Percentiles rank a stretch among this genome's conserved stretches.
These are phyloP conservation scores for Tetragnatha versicolor DNA, from an alignment of 1,140 invertebrate species.

Conservation along the genomic window DNA sequence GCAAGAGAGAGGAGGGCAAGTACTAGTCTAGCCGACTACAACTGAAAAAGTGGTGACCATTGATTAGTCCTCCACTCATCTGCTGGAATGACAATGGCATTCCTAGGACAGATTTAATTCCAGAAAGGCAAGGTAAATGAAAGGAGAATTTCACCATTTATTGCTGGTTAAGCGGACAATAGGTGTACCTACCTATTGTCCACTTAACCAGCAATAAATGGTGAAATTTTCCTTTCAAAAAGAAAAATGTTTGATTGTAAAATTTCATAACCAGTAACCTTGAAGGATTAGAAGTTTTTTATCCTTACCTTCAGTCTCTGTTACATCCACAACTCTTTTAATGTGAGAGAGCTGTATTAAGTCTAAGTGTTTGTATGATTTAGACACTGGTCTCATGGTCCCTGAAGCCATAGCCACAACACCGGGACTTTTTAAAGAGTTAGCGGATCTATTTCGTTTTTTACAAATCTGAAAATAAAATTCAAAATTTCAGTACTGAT, in stretches of 20 bases:
- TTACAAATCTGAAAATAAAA: conserved; percentile 71
- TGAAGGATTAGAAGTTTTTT: not conserved
- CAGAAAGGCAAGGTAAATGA: no score
- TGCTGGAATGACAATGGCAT: no score
- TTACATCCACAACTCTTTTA: conserved; percentile 88
- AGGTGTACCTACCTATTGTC: no score
- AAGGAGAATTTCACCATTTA: no score
- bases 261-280: no score
- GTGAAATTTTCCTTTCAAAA: not conserved
- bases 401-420: conserved; percentile 43
- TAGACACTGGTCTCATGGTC: conserved; percentile 70
- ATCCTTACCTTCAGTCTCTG: conserved; percentile 77
- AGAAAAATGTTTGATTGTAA: not conserved
- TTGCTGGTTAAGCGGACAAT: no score
- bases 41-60: no score
- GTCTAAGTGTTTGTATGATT: conserved; percentile 90
- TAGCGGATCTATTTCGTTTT: conserved; percentile 73
- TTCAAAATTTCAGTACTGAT: not conserved
- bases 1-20: no score
- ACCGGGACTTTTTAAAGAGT: conserved; percentile 60
- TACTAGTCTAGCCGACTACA: no score
- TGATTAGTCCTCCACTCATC: no score
- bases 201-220: no score
- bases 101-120: no score
- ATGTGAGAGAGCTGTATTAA: conserved; percentile 86